phyloP scores from a whole-genome alignment of 2,888 invertebrate species.

The Apocheima hispidaria region DNA sequence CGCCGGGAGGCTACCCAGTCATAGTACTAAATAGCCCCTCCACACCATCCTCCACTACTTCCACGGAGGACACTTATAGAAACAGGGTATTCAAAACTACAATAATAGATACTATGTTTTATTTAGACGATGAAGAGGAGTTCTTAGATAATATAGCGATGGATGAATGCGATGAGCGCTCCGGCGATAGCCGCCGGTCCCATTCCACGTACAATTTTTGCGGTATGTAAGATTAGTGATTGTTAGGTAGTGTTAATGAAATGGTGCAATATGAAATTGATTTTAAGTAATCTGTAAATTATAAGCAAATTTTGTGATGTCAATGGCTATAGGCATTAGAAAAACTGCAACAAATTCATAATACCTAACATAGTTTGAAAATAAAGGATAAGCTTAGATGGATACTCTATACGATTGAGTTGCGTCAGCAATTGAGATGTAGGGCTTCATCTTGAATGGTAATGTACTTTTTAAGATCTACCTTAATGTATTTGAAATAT shows the following conservation, averaged over 20 bases:
- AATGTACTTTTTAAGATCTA: conserved; percentile 15
- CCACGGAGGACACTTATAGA: conserved; percentile 69
- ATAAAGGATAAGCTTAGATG: conserved; percentile 13
- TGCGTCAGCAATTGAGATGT: conserved; percentile 27
- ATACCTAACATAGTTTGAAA: conserved; percentile 27
- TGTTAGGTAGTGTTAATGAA: conserved; percentile 59
- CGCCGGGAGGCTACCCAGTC: conserved; percentile 58
- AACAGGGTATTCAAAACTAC: conserved; percentile 81
- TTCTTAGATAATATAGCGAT: conserved; percentile 66
- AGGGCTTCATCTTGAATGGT: conserved; percentile 19
- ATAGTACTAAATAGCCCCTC: conserved; percentile 81
- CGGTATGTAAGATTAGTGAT: conserved; percentile 60
- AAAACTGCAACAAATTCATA: conserved; percentile 50
- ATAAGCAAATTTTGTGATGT: conserved; percentile 24
- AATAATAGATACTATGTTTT: conserved; percentile 70
- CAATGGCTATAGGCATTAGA: conserved; percentile 40
- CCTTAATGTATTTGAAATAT: conserved; percentile 25
- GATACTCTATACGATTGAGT: conserved; percentile 30
- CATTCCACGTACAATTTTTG: conserved; percentile 77
- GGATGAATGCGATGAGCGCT: conserved; percentile 66
- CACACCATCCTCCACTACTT: conserved; percentile 67
- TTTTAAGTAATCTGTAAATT: conserved; percentile 33
- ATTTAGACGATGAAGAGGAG: conserved; percentile 60
- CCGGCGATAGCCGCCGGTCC: conserved; percentile 61
- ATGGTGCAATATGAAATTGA: conserved; percentile 63